Conservation (phyloP, 92 coral and sea anemone species). For the Heteractis magnifica region DNA sequence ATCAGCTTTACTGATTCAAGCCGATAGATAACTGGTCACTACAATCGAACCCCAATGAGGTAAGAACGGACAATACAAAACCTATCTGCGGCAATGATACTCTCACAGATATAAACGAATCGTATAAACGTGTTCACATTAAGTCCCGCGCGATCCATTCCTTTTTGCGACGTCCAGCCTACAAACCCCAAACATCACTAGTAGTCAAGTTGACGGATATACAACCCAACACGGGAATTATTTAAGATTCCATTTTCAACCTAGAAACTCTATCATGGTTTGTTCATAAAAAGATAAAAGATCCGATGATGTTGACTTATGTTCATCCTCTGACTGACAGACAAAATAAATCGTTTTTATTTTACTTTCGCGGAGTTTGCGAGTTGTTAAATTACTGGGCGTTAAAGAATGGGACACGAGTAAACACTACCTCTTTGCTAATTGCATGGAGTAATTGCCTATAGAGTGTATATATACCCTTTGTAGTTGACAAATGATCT, state of each 20-base stretch:
- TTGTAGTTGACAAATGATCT: slow-evolving; percentile 33
- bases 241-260: not conserved
- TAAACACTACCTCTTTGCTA: slow-evolving; percentile 10
- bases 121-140: too few species aligned
- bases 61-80: not conserved
- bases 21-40: not conserved
- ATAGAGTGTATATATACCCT: slow-evolving; percentile 38
- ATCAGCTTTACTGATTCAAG: slow-evolving; percentile 8
- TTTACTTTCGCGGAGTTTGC: not conserved
- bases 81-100: not conserved
- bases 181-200: not conserved
- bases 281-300: slow-evolving; percentile 2
- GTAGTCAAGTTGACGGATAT: not conserved
- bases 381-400: not conserved
- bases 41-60: not conserved
- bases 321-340: not conserved
- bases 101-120: not conserved
- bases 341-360: not conserved
- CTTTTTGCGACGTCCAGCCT: not conserved
- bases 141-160: too few species aligned
- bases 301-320: not conserved
- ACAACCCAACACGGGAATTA: not conserved
- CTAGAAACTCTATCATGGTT: not conserved
- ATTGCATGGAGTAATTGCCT: slow-evolving; percentile 27
- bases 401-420: slow-evolving; percentile 19